A percentile compares a stretch with the other conserved stretches of the same genome.
Conservation (phyloP, 1,140 invertebrate genomes). For the Sitobion miscanthi region DNA sequence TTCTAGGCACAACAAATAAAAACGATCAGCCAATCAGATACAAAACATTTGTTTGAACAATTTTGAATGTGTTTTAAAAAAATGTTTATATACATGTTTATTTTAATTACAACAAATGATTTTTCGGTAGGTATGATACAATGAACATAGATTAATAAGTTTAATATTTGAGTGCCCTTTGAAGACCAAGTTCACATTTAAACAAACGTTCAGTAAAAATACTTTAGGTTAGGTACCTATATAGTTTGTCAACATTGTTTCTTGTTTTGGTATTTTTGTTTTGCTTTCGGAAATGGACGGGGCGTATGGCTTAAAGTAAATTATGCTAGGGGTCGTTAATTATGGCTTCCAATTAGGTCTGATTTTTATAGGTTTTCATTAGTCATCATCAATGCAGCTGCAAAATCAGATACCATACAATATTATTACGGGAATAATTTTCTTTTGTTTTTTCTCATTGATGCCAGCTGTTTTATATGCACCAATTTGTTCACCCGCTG, state of each 20-base stretch:
- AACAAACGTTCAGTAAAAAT: not conserved
- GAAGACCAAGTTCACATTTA: not conserved
- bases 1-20: not conserved
- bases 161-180: not conserved
- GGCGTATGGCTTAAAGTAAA: not conserved
- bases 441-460: conserved; percentile 44
- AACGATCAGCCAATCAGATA: not conserved
- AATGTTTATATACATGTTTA: not conserved
- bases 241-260: not conserved
- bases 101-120: not conserved
- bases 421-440: conserved; percentile 31
- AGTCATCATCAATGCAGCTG: conserved; percentile 52
- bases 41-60: not conserved
- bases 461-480: conserved; percentile 32
- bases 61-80: not conserved
- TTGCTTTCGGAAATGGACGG: not conserved
- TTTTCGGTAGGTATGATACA: not conserved
- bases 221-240: not conserved
- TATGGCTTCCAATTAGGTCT: not conserved
- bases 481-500: conserved; percentile 32
- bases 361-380: conserved; percentile 37
- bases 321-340: not conserved
- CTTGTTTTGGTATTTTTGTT: not conserved
- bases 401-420: conserved; percentile 48
- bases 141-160: not conserved